Conservation (phyloP, 2,797 vertebrate genomes). For the Anguilla pacifica region DNA sequence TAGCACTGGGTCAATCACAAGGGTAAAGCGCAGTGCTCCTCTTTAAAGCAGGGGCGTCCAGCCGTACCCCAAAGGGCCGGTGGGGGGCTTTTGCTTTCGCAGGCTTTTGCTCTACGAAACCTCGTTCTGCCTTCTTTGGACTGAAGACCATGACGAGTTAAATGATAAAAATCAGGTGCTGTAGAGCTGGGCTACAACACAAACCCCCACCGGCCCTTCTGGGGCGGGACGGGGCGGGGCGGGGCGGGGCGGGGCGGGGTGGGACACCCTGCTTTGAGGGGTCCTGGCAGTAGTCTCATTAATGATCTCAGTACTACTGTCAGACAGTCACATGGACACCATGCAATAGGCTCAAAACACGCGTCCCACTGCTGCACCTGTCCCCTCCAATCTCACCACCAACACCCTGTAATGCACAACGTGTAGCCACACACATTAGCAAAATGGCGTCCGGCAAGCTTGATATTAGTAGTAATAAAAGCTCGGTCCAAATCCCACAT, state of each 20-base stretch:
- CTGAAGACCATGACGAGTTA: no score
- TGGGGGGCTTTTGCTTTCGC: no score
- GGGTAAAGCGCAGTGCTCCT: no score
- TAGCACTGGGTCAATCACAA: neutral
- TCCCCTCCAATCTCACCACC: neutral
- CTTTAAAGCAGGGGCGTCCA: no score
- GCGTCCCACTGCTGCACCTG: neutral
- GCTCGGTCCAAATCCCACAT: neutral
- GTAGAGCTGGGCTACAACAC: no score
- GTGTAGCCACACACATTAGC: neutral
- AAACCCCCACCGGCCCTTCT: no score
- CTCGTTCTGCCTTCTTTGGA: no score
- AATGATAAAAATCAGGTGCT: no score
- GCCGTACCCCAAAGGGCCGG: no score
- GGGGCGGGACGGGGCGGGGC: no score
- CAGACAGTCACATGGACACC: neutral
- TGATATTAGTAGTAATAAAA: neutral
- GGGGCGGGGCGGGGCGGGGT: no score
- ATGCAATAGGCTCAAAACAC: neutral
- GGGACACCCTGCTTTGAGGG: neutral
- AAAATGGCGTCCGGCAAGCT: neutral
- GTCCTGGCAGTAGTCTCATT: neutral
- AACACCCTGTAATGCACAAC: neutral
- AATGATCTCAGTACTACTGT: neutral
- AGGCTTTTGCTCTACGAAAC: no score